Percentiles rank a stretch among this genome's conserved stretches.
These are phyloP conservation scores for Catajapyx aquilonaris DNA, from an alignment of 1,140 invertebrate genomes.

Conservation along the genomic window DNA sequence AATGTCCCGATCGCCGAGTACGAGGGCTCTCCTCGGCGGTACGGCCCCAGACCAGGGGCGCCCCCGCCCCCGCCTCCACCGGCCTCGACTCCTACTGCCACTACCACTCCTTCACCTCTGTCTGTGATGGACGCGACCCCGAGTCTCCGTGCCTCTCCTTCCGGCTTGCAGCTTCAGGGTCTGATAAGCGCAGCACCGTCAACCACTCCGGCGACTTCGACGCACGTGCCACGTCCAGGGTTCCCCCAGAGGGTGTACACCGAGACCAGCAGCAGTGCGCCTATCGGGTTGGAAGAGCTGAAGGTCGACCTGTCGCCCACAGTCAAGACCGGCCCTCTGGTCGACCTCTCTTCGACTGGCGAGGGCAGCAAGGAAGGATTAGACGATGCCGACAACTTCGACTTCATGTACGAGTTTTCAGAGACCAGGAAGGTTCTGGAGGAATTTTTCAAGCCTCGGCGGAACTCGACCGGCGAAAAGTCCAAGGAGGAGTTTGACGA, in stretches of 20 bases:
- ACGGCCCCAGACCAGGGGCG: constrained; percentile 35
- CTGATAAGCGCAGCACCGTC: too few species aligned
- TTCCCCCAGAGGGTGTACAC: constrained; percentile 40
- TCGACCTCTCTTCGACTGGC: neutral
- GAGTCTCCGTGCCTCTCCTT: constrained; percentile 36
- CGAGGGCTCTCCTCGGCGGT: constrained; percentile 70
- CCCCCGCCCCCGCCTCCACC: constrained; percentile 13
- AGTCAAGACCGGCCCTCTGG: neutral
- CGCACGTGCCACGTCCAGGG: constrained; percentile 44
- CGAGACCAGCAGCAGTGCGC: neutral
- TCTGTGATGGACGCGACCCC: constrained; percentile 29
- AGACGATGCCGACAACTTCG: constrained; percentile 24
- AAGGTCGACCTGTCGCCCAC: neutral
- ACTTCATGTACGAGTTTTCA: constrained; percentile 75
- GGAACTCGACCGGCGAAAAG: constrained; percentile 5
- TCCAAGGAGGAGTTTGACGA: constrained; percentile 30
- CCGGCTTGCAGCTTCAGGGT: too few species aligned
- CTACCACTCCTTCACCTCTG: constrained; percentile 16
- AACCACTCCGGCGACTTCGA: too few species aligned
- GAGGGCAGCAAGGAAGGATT: neutral
- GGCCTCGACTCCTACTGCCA: constrained; percentile 5
- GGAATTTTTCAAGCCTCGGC: constrained; percentile 65
- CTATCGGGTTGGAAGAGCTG: constrained; percentile 1
- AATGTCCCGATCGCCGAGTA: constrained; percentile 75
- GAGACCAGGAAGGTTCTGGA: constrained; percentile 75